Evolutionary conservation across 2,888 invertebrate genomes (phyloP).

Genomic region (Meghimatium bilineatum): DNA sequence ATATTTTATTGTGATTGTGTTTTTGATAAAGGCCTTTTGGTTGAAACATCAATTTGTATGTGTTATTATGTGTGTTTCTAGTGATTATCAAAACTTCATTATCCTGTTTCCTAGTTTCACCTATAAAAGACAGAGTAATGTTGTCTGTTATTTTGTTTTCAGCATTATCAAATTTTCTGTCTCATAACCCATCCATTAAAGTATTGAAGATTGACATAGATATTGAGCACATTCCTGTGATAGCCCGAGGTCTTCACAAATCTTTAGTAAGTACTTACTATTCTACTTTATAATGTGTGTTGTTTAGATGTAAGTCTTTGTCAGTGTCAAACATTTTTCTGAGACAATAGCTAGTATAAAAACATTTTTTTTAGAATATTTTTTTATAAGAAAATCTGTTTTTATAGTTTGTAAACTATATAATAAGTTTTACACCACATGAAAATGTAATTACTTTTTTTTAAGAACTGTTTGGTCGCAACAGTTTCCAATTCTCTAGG

Average conservation of each 20-base stretch:
- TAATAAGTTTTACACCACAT: not conserved
- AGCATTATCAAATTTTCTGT: slow-evolving; percentile 28
- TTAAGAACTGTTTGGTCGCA: too few species aligned
- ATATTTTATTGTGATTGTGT: too few species aligned
- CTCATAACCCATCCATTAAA: slow-evolving; percentile 41
- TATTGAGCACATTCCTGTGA: slow-evolving; percentile 41
- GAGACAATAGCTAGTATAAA: not conserved
- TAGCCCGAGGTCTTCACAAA: slow-evolving; percentile 23
- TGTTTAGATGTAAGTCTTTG: not conserved
- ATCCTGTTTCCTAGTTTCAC: not conserved
- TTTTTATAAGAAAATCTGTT: not conserved
- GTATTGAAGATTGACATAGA: slow-evolving; percentile 30
- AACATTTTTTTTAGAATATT: not conserved
- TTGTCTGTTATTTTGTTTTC: not conserved
- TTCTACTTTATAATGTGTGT: not conserved
- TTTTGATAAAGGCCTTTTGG: too few species aligned
- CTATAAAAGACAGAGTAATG: not conserved
- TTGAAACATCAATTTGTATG: too few species aligned
- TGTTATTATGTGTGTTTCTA: too few species aligned
- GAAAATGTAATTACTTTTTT: not conserved
- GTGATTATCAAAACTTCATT: too few species aligned
- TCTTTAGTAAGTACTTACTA: slow-evolving; percentile 32
- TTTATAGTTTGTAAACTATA: not conserved
- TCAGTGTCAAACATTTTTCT: not conserved
- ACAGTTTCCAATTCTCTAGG: not conserved